Base-by-base conservation (phyloP, 2,888 invertebrate genomes). In the Atrina japonica region DNA sequence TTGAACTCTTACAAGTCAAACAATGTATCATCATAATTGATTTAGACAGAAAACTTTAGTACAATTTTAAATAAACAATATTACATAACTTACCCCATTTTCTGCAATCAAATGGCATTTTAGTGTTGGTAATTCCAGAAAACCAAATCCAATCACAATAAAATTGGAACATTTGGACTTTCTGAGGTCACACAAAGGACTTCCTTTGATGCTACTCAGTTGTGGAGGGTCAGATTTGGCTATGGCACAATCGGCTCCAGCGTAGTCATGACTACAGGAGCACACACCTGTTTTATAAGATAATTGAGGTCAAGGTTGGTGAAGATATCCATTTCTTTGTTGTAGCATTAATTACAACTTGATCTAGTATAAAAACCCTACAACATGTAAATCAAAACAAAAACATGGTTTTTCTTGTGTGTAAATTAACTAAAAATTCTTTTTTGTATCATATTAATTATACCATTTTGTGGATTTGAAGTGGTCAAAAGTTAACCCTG, bases 201-300 rank as follows among this genome's bases (percentile, higher is more conserved):
- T 67, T 16, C 71, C 66, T 21, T 61, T 43, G 9, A 63, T 52
- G 29, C 59, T 58, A 9, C 76, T 61, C 0, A 58, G 23, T 2
- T 21, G 40, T 9, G 83, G 83, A 2, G 81, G 75, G 23, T 52
- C 58, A n/a, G 14, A 29, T 41, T 64, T 14, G 16, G 55, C 63
- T 21, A 70, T 43, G 0, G 76, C 67, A 35, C 83, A 83, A 55
- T 73, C 68, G 53, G 70, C 72, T 27, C 82, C 74, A 16, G 66
- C 63, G 69, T 60, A 75, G n/a, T 50, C 59, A 41, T 58, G 47
- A 49, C 65, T n/a, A 55, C 79, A 78, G 9, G 49, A 18, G 72
- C 86, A 86, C 6, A 61, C 58, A 49, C 77, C 77, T n/a, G 74
- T 35, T 35, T n/a, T n/a, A n/a, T n/a, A n/a, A n/a, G n/a, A n/a